These are phyloP conservation scores for Drosophila ezoana DNA, from an alignment of 2,888 invertebrate genomes.

Conservation along the genomic window DNA sequence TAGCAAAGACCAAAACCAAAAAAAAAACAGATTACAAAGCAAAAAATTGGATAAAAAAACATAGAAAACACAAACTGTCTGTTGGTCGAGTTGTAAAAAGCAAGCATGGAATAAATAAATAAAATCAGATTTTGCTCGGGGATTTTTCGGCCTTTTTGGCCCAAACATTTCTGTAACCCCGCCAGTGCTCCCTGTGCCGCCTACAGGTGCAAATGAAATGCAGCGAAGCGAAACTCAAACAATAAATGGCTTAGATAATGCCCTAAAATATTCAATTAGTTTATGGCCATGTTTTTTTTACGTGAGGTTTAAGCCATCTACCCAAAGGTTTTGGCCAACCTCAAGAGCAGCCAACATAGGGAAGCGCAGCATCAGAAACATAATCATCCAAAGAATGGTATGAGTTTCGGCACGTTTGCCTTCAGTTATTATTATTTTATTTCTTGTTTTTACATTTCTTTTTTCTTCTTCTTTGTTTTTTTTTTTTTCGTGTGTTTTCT, in stretches of 20 bases:
- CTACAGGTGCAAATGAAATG: slow-evolving; percentile 71
- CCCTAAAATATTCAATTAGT: slow-evolving; percentile 78
- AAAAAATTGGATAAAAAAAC: slow-evolving; percentile 8
- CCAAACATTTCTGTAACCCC: neutral
- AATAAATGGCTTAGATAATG: slow-evolving; percentile 79
- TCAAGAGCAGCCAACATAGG: slow-evolving; percentile 8
- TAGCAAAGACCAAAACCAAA: slow-evolving; percentile 11
- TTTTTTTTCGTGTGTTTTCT: slow-evolving; percentile 21
- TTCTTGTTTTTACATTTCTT: slow-evolving; percentile 18
- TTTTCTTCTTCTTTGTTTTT: slow-evolving; percentile 1
- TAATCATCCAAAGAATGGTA: slow-evolving; percentile 56
- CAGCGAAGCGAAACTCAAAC: slow-evolving; percentile 75
- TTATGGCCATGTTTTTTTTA: slow-evolving; percentile 71
- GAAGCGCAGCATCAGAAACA: slow-evolving; percentile 31
- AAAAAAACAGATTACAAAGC: slow-evolving; percentile 59
- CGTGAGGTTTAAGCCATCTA: slow-evolving; percentile 31
- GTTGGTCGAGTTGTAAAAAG: slow-evolving; percentile 38
- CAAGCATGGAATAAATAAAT: slow-evolving; percentile 72
- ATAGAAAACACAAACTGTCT: slow-evolving; percentile 24
- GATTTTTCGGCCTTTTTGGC: slow-evolving; percentile 25
- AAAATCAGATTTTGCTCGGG: slow-evolving; percentile 69
- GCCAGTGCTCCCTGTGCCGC: neutral
- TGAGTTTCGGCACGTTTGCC: slow-evolving; percentile 52
- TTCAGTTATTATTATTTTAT: slow-evolving; percentile 62
- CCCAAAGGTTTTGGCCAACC: slow-evolving; percentile 19